These are phyloP conservation scores for Eristalis intricaria DNA, from an alignment of 2,888 invertebrate genomes.

Conservation along the genomic window DNA sequence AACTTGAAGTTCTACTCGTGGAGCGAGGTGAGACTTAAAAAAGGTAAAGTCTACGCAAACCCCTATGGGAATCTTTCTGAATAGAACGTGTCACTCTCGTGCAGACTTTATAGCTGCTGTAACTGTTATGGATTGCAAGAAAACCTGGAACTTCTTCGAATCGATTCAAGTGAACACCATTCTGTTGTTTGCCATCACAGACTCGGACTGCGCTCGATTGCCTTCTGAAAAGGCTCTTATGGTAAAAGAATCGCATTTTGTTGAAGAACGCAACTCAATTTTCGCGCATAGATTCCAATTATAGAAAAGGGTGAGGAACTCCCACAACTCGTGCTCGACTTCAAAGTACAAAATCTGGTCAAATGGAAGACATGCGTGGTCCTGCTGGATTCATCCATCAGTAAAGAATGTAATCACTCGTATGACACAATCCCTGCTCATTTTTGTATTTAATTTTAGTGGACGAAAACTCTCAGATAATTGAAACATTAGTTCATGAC, in stretches of 20 bases:
- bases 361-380: conserved; percentile 88
- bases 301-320: conserved; percentile 87
- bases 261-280: neutral
- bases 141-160: conserved; percentile 88
- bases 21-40: conserved; percentile 86
- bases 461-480: conserved; percentile 76
- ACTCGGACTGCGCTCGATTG: conserved; percentile 89
- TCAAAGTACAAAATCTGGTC: conserved; percentile 85
- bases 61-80: neutral
- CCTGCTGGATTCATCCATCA: conserved; percentile 87
- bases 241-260: conserved; percentile 73
- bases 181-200: conserved; percentile 88
- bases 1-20: conserved; percentile 87
- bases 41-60: conserved; percentile 83
- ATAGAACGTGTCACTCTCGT: neutral
- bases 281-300: conserved; percentile 83
- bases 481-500: conserved; percentile 78
- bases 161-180: conserved; percentile 85
- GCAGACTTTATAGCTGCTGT: conserved; percentile 88
- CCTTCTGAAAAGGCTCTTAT: conserved; percentile 87
- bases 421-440: rapidly evolving
- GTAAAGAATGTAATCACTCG: conserved; percentile 86
- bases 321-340: conserved; percentile 89
- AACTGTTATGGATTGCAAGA: conserved; percentile 88
- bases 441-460: conserved; percentile 67